Evolutionary conservation across 2,888 invertebrate genomes (phyloP), one percentile per base, ranked within the genome.

Genomic region (Trichopoda pennipes): DNA sequence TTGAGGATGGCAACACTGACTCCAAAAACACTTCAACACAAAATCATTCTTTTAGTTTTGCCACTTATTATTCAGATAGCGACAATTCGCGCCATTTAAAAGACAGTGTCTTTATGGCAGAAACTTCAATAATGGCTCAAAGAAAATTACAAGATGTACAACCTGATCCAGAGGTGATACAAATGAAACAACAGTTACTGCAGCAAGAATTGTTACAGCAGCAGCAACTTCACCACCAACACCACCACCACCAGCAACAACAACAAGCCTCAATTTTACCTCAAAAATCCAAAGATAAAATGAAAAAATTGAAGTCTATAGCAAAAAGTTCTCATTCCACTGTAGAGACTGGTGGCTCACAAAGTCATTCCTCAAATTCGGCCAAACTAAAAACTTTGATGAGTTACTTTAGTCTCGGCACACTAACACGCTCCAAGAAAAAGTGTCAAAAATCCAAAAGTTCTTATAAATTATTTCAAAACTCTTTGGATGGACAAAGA

Each of bases 161-260:
- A 58, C 90, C 89, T 0, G 88, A 90, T 85, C 89, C 91, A 16
- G 90, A 90, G 80, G 89, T 89, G 4, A 87, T 90, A n/a, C 86
- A 87, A 83, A 89, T 90, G 89, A 88, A 89, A 49, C 85, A 87
- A 35, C 79, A 86, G 14, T 66, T 88, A 69, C 66, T 85, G 23
- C 84, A 84, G 53, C 85, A 88, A 58, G 86, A 87, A 69, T 53
- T 80, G 6, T 76, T 81, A 17, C 84, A 83, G 3, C 84, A 85
- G 9, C 82, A 85, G 2, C 85, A 42, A 66, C 85, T 19, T 70
- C 83, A 19, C 76, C 63, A 83, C 68, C 84, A 85, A 10, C 82
- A 85, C 2, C 85, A 44, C 68, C 85, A 19, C 70, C 83, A 19
- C 76, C 63, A 83, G 70, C 8, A 85, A 84, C 44, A 81, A 80